phyloP scores from a whole-genome alignment of 2,888 invertebrate genomes.

The Blera fallax region DNA sequence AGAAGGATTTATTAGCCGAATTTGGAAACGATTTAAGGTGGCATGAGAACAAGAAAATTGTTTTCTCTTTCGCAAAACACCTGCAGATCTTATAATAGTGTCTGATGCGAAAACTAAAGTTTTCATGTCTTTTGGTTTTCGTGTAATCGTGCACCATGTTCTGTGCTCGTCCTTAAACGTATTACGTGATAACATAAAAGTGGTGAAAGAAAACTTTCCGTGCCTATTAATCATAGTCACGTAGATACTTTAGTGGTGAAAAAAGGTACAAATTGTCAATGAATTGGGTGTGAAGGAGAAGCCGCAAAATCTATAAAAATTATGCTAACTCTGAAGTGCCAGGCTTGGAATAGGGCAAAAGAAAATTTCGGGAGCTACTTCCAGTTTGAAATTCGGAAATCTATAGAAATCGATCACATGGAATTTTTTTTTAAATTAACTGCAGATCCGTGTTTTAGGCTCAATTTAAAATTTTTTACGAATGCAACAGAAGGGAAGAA shows the following conservation, averaged over 20 bases:
- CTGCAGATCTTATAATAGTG: slow-evolving; percentile 1
- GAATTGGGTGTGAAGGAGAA: neutral
- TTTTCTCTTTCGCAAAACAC: slow-evolving; percentile 23
- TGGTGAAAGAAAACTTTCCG: neutral
- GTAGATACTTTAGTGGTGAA: neutral
- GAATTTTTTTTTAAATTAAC: too few species aligned
- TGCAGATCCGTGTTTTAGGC: too few species aligned
- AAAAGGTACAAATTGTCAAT: neutral
- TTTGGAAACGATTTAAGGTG: neutral
- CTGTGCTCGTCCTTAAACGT: neutral
- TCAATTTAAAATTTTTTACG: too few species aligned
- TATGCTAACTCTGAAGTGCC: too few species aligned
- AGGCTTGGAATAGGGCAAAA: too few species aligned
- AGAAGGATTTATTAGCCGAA: neutral
- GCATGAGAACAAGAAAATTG: neutral
- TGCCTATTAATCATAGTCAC: slow-evolving; percentile 29
- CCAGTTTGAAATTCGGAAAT: too few species aligned
- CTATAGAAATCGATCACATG: too few species aligned
- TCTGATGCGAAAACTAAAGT: neutral
- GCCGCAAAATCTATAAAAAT: neutral
- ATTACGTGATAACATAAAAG: slow-evolving; percentile 13
- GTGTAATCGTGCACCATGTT: neutral
- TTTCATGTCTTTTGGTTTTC: slow-evolving; percentile 5
- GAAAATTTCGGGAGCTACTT: too few species aligned
- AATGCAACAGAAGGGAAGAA: too few species aligned